Evolutionary conservation across 2,113 vertebrate genomes (phyloP).

Genomic region (Galeopterus variegatus): DNA sequence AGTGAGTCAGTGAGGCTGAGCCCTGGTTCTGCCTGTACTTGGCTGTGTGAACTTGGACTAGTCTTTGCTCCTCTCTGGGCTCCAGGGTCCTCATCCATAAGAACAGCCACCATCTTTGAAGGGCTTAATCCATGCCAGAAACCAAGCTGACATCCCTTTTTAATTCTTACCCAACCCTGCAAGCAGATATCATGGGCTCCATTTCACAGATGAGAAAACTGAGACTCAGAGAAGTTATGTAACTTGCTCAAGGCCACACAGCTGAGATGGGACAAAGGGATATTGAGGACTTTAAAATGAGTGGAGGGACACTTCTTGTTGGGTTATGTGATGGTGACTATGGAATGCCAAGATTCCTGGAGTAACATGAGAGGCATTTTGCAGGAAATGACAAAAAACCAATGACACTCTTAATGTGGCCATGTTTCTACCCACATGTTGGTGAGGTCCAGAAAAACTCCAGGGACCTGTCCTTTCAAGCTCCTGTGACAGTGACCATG

Average conservation of each 20-base stretch:
- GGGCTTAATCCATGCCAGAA: background rate
- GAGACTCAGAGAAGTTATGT: background rate
- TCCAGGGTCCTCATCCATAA: background rate
- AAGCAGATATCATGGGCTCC: background rate
- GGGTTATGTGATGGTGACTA: background rate
- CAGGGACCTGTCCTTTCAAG: background rate
- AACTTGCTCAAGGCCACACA: background rate
- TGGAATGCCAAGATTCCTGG: background rate
- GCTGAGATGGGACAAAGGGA: background rate
- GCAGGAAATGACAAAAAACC: background rate
- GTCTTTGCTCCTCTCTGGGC: background rate
- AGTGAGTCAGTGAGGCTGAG: background rate
- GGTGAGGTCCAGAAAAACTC: background rate
- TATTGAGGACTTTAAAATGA: background rate
- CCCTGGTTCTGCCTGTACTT: background rate
- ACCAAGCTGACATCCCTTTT: background rate
- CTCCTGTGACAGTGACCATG: background rate
- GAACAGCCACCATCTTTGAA: background rate
- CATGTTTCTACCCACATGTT: background rate
- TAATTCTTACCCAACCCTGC: background rate
- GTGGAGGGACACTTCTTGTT: background rate
- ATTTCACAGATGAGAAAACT: constrained; percentile 38
- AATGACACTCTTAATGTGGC: background rate
- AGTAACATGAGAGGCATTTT: background rate
- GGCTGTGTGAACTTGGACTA: background rate